These are phyloP conservation scores for Drosophila baimaii DNA, from an alignment of 1,140 invertebrate genomes.

Conservation along the genomic window DNA sequence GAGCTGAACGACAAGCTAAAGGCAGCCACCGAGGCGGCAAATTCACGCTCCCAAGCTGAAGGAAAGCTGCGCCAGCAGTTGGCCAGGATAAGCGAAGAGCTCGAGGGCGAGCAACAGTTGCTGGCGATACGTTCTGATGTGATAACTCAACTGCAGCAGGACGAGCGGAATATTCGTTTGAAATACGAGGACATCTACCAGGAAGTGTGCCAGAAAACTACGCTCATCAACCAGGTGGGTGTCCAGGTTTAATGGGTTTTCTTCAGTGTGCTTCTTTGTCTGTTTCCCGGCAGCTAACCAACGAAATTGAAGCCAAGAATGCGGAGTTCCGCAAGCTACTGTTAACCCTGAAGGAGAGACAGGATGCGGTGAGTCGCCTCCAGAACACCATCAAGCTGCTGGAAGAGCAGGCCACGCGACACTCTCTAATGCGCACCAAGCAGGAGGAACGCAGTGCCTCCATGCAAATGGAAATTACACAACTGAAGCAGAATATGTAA, in stretches of 20 bases:
- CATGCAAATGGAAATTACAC: constrained; percentile 85
- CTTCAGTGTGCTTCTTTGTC: too few relatives aligned
- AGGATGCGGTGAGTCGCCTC: constrained; percentile 86
- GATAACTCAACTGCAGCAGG: constrained; percentile 58
- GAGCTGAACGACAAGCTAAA: constrained; percentile 18
- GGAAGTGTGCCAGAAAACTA: constrained; percentile 50
- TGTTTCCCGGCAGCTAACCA: too few relatives aligned
- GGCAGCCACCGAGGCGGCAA: not conserved
- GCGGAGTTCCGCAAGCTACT: constrained; percentile 86
- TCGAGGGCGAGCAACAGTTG: constrained; percentile 44
- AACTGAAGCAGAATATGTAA: constrained; percentile 66
- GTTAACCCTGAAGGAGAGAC: constrained; percentile 85
- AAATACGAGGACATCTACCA: constrained; percentile 45
- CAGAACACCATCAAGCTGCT: constrained; percentile 87
- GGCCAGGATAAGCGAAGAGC: constrained; percentile 31
- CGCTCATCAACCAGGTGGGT: constrained; percentile 59
- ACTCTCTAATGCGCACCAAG: constrained; percentile 86
- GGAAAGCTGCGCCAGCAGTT: constrained; percentile 22
- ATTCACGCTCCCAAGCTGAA: not conserved
- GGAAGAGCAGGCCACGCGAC: constrained; percentile 87
- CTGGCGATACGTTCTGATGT: constrained; percentile 49
- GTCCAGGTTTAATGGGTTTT: too few relatives aligned
- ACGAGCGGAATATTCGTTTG: constrained; percentile 28
- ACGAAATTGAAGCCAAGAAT: constrained; percentile 85
- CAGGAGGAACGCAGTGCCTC: constrained; percentile 87